A percentile compares a stretch with the other conserved stretches of the same genome.
These are phyloP conservation scores for Cantharis nigra DNA, from an alignment of 2,888 invertebrate species.

Conservation along the genomic window DNA sequence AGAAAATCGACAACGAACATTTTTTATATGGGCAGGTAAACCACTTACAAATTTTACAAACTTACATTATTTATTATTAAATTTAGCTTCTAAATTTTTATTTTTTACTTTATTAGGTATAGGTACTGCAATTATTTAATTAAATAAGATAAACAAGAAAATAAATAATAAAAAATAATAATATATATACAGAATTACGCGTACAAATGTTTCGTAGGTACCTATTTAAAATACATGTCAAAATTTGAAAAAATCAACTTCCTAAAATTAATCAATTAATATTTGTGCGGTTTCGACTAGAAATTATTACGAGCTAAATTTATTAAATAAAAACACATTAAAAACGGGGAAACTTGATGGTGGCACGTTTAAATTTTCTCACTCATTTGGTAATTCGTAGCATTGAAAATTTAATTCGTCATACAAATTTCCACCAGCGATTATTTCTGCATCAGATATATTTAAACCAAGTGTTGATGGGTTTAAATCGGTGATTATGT, in stretches of 20 bases:
- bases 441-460: slow-evolving; percentile 59
- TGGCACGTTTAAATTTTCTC: slow-evolving; percentile 14
- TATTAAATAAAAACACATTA: not conserved
- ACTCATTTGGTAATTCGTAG: slow-evolving; percentile 55
- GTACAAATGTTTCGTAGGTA: not conserved
- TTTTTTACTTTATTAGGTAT: not conserved
- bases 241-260: not conserved
- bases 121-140: not conserved
- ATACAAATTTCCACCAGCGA: slow-evolving; percentile 57
- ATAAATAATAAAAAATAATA: not conserved
- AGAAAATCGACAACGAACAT: not conserved
- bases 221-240: not conserved
- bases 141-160: not conserved
- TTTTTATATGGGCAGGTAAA: not conserved
- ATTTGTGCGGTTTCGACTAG: not conserved
- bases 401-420: slow-evolving; percentile 61
- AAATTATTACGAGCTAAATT: not conserved
- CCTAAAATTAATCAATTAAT: not conserved
- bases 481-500: slow-evolving; percentile 61
- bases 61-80: not conserved
- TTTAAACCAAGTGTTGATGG: slow-evolving; percentile 59
- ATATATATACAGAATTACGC: not conserved
- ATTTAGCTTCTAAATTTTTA: not conserved
- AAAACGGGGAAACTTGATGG: not conserved
- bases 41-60: not conserved